Percentiles rank a stretch among this genome's conserved stretches.
Evolutionary conservation across 2,888 invertebrate genomes (phyloP).

Genomic region (Spodoptera littoralis): DNA sequence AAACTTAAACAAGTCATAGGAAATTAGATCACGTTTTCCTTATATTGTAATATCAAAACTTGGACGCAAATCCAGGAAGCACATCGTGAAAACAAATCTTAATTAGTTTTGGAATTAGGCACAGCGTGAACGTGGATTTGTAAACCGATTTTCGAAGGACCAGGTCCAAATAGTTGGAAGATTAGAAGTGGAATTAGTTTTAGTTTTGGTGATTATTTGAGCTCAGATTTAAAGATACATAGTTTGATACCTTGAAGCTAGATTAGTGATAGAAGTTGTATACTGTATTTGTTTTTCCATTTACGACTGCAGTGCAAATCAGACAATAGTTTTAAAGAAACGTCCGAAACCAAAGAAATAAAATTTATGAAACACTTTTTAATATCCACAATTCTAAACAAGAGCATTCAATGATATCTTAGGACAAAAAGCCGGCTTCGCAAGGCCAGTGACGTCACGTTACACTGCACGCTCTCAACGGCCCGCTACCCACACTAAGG

Average conservation of each 20-base stretch:
- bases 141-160: constrained; percentile 17
- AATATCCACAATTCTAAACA: constrained; percentile 9
- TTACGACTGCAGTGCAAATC: too few species aligned
- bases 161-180: constrained; percentile 1
- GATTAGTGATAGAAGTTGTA: too few species aligned
- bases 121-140: constrained; percentile 17
- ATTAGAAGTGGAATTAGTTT: constrained; percentile 1
- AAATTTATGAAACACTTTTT: background rate
- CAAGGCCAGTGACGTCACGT: constrained; percentile 53
- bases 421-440: constrained; percentile 28
- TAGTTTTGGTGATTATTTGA: too few species aligned
- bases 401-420: constrained; percentile 26
- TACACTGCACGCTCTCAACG: constrained; percentile 47
- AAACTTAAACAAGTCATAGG: constrained; percentile 28
- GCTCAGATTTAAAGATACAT: too few species aligned
- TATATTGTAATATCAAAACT: constrained; percentile 43
- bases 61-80: constrained; percentile 17
- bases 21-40: constrained; percentile 44
- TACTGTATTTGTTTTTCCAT: background rate
- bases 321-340: too few species aligned
- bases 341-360: background rate
- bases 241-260: too few species aligned
- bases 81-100: constrained; percentile 34
- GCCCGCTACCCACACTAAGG: constrained; percentile 43
- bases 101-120: constrained; percentile 30